Evolutionary conservation across 2,888 invertebrate genomes (phyloP), one percentile per base, ranked within the genome.

Genomic region (Norana najaformis): DNA sequence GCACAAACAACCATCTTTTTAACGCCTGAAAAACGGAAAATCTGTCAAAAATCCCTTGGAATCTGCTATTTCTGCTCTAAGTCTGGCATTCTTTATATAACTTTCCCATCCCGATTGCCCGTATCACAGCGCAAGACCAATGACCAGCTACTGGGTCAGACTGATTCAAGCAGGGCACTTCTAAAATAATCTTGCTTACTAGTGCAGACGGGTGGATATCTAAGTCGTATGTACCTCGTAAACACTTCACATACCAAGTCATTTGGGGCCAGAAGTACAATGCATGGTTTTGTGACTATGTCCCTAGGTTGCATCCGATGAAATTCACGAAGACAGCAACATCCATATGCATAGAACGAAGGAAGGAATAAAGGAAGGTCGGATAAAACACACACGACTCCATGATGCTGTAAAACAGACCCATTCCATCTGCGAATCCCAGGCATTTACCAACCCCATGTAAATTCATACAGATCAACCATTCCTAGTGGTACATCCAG

Each of bases 161-260:
- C 13, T 69, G 30, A 69, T 69, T 69, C 69, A 5, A n/a, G n/a
- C 69, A 8, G 30, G 69, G n/a, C 69, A 69, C 69, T 69, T 69
- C 69, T 69, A 69, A 69, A 69, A 69, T 69, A 69, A 69, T 69
- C 69, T 13, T 69, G 69, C 69, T 69, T 69, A 69, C 69, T 69
- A 69, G 69, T n/a, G 13, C 69, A 11, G 69, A n/a, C 69, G 8
- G 47, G 47, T 1, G 23, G n/a, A 8, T 5, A n/a, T n/a, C 69
- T 8, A 69, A 69, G 30, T 69, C 69, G 13, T 69, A 69, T n/a
- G 69, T n/a, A 69, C 69, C 69, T n/a, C 30, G n/a, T 30, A 69
- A 69, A 69, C 69, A 69, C 69, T 69, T 69, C 30, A 69, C 69
- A 69, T 69, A 69, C 69, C 69, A 69, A 69, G n/a, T n/a, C 69